A percentile compares a stretch with the other conserved stretches of the same genome.
These are phyloP conservation scores for Pogonomyrmex californicus DNA, from an alignment of 1,140 invertebrate genomes.

Conservation along the genomic window DNA sequence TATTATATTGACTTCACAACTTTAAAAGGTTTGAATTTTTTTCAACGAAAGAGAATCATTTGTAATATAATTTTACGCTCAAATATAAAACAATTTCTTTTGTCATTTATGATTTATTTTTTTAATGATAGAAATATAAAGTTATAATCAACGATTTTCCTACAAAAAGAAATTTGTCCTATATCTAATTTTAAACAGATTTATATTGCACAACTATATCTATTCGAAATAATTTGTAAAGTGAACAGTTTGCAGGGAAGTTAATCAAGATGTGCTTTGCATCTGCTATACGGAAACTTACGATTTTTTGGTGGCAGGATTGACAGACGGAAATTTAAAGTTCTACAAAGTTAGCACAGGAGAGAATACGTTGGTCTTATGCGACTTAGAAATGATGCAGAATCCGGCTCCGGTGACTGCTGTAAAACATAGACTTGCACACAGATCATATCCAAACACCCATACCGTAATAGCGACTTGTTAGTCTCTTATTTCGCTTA, in stretches of 20 bases:
- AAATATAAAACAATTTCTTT: neutral
- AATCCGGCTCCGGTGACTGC: conserved; percentile 87
- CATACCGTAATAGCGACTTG: conserved; percentile 88
- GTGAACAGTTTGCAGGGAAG: conserved; percentile 82
- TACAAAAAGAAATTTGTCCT: neutral
- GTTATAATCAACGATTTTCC: neutral
- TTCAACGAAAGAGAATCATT: neutral
- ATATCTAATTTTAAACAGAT: conserved; percentile 2
- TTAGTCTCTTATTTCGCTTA: conserved; percentile 77
- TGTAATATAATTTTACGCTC: neutral
- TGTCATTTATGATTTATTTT: neutral
- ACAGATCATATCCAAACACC: conserved; percentile 87
- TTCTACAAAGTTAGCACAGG: conserved; percentile 86
- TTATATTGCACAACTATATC: conserved; percentile 12
- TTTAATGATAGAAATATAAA: neutral
- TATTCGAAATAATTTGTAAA: conserved; percentile 36
- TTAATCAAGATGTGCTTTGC: conserved; percentile 87
- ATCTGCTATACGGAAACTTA: conserved; percentile 88
- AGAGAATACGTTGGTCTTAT: conserved; percentile 82
- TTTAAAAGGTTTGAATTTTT: conserved; percentile 1
- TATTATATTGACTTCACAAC: neutral
- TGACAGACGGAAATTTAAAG: conserved; percentile 87
- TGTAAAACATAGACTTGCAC: conserved; percentile 88
- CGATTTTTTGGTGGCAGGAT: conserved; percentile 87
- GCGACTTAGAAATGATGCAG: conserved; percentile 87